These are phyloP conservation scores for Eublepharis macularius DNA, from an alignment of 2,113 vertebrate genomes.

Conservation along the genomic window DNA sequence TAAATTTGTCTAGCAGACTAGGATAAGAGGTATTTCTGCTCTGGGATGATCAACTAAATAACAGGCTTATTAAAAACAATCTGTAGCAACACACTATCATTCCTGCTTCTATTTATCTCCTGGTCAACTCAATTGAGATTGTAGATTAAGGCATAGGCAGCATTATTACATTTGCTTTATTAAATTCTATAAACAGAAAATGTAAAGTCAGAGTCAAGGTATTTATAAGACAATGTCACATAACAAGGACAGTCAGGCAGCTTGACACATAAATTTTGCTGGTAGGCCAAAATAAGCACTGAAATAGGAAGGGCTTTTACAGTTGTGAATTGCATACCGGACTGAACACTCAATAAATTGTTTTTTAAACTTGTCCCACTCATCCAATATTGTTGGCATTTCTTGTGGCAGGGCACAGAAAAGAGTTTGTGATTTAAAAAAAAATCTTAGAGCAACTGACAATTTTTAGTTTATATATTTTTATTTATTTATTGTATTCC, in stretches of 20 bases:
- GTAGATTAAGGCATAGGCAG: slow-evolving; percentile 67
- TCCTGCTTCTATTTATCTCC: slow-evolving; percentile 75
- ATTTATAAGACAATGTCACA: slow-evolving; percentile 68
- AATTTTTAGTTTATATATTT: too few relatives aligned
- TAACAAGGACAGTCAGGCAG: slow-evolving; percentile 42
- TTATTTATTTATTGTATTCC: too few relatives aligned
- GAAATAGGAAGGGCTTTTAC: slow-evolving; percentile 45
- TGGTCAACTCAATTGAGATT: slow-evolving; percentile 72
- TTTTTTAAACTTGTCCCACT: neutral
- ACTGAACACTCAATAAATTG: neutral
- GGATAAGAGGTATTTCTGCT: slow-evolving; percentile 66
- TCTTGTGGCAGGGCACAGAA: neutral
- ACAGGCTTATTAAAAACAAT: slow-evolving; percentile 78
- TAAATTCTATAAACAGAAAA: slow-evolving; percentile 73
- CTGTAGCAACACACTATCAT: slow-evolving; percentile 65
- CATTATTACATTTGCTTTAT: slow-evolving; percentile 73
- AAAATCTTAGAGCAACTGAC: neutral
- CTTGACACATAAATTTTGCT: slow-evolving; percentile 39
- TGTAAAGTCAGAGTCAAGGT: slow-evolving; percentile 70
- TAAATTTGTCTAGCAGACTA: slow-evolving; percentile 71
- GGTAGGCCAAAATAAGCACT: slow-evolving; percentile 26
- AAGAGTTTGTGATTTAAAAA: neutral
- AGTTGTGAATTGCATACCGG: slow-evolving; percentile 16
- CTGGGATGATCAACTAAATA: slow-evolving; percentile 71
- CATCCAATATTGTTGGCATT: neutral